Evolutionary conservation across 1,140 invertebrate species (phyloP).

Genomic region (Lepidotrigona ventralis): DNA sequence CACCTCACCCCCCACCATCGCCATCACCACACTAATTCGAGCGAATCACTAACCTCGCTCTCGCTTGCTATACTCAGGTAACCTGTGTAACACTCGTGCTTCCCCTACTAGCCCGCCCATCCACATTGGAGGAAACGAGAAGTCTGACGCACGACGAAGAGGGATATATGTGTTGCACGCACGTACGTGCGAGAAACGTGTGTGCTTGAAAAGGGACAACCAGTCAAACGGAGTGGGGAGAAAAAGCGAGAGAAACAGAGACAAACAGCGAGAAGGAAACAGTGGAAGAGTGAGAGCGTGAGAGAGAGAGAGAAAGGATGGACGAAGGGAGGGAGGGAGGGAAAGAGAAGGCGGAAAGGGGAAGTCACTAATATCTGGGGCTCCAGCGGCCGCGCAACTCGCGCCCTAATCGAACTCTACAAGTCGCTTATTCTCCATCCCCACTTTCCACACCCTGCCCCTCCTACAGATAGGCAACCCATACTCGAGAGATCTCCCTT

Average conservation of each 20-base stretch:
- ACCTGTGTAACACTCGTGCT: constrained; percentile 41
- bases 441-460: constrained; percentile 57
- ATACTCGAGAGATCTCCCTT: constrained; percentile 54
- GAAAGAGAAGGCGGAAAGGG: constrained; percentile 30
- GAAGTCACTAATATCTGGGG: constrained; percentile 75
- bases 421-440: constrained; percentile 68
- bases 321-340: not conserved
- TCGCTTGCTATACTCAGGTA: constrained; percentile 38
- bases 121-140: constrained; percentile 37
- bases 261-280: not conserved
- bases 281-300: not conserved
- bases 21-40: not conserved
- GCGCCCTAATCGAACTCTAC: constrained; percentile 76
- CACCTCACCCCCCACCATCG: too few species aligned
- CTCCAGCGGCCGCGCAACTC: constrained; percentile 75
- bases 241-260: not conserved
- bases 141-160: constrained; percentile 5
- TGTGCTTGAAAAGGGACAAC: not conserved
- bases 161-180: not conserved
- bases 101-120: constrained; percentile 53
- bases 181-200: not conserved
- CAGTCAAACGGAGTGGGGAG: not conserved
- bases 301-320: not conserved
- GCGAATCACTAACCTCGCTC: constrained; percentile 47
- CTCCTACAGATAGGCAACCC: constrained; percentile 49